Evolutionary conservation across 2,113 vertebrate species (phyloP).

Genomic region (Nansenia antarctica): DNA sequence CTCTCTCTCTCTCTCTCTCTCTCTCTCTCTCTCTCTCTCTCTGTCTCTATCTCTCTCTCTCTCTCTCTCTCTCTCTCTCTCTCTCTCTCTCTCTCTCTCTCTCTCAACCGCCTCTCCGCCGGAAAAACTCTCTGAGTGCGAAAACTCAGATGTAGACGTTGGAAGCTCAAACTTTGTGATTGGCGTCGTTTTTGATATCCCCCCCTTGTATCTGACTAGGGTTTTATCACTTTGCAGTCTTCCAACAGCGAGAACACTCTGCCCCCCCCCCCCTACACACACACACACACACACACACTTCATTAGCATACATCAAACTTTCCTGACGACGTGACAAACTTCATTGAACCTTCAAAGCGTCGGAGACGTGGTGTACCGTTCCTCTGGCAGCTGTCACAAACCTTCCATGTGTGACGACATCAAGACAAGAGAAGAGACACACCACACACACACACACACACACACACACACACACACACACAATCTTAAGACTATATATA

Average conservation of each 20-base stretch:
- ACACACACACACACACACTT: too few relatives aligned
- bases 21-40: too few relatives aligned
- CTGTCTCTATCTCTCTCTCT: too few relatives aligned
- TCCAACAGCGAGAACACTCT: slow-evolving; percentile 45
- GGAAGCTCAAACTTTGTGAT: slow-evolving; percentile 68
- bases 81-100: too few relatives aligned
- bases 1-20: too few relatives aligned
- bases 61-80: too few relatives aligned
- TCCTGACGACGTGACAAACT: slow-evolving; percentile 70
- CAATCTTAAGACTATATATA: slow-evolving; percentile 80
- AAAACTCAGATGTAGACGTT: slow-evolving; percentile 55
- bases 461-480: too few relatives aligned
- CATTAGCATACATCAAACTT: slow-evolving; percentile 78
- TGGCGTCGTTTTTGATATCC: slow-evolving; percentile 67
- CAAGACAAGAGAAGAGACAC: slow-evolving; percentile 64
- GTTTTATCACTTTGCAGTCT: slow-evolving; percentile 69
- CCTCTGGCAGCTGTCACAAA: slow-evolving; percentile 81
- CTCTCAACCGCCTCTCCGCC: slow-evolving; percentile 57
- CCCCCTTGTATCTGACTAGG: slow-evolving; percentile 67
- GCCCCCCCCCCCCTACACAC: slow-evolving; percentile 8
- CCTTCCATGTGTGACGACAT: slow-evolving; percentile 65
- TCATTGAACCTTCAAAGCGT: slow-evolving; percentile 70
- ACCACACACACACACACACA: slow-evolving; percentile 55
- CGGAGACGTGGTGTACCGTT: slow-evolving; percentile 71
- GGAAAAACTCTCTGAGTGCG: slow-evolving; percentile 53